A percentile compares a stretch with the other conserved stretches of the same genome.
These are phyloP conservation scores for Gonatopus flavifemur DNA, from an alignment of 1,140 invertebrate genomes.

Conservation along the genomic window DNA sequence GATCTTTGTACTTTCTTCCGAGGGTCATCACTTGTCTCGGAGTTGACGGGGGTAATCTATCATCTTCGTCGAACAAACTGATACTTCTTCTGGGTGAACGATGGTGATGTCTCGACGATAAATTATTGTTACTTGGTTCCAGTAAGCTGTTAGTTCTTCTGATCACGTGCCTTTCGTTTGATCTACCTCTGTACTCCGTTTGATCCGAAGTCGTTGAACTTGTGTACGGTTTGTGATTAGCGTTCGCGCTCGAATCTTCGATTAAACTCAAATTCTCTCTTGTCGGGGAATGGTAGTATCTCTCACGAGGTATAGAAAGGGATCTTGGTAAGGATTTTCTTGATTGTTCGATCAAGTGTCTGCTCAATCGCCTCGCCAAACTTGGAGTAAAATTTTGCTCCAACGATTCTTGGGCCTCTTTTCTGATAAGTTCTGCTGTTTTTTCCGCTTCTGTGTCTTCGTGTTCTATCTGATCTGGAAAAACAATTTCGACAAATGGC, in stretches of 20 bases:
- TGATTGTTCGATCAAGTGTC: slow-evolving; percentile 51
- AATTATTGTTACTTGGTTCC: slow-evolving; percentile 26
- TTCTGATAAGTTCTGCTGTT: slow-evolving; percentile 12
- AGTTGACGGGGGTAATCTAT: slow-evolving; percentile 20
- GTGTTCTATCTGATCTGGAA: slow-evolving; percentile 32
- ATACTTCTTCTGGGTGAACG: slow-evolving; percentile 38
- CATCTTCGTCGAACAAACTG: slow-evolving; percentile 47
- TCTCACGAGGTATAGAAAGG: slow-evolving; percentile 38
- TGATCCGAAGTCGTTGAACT: slow-evolving; percentile 26
- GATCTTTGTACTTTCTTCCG: slow-evolving; percentile 33
- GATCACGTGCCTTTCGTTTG: slow-evolving; percentile 21
- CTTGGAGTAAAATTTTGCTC: slow-evolving; percentile 49
- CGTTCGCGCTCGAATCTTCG: slow-evolving; percentile 5
- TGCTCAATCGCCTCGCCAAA: slow-evolving; percentile 48
- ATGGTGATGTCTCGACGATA: slow-evolving; percentile 17
- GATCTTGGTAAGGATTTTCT: slow-evolving; percentile 44
- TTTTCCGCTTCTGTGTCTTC: slow-evolving; percentile 22
- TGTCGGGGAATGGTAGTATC: slow-evolving; percentile 24
- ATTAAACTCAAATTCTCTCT: slow-evolving; percentile 11
- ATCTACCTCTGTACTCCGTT: slow-evolving; percentile 31
- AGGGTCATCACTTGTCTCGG: slow-evolving; percentile 34
- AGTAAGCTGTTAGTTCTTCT: slow-evolving; percentile 41
- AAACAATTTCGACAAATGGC: slow-evolving; percentile 13
- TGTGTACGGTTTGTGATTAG: slow-evolving; percentile 3
- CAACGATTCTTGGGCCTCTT: slow-evolving; percentile 36